A percentile compares a stretch with the other conserved stretches of the same genome.
These are phyloP conservation scores for Ceuthmochares aereus DNA, from an alignment of 2,113 vertebrate genomes.

Conservation along the genomic window DNA sequence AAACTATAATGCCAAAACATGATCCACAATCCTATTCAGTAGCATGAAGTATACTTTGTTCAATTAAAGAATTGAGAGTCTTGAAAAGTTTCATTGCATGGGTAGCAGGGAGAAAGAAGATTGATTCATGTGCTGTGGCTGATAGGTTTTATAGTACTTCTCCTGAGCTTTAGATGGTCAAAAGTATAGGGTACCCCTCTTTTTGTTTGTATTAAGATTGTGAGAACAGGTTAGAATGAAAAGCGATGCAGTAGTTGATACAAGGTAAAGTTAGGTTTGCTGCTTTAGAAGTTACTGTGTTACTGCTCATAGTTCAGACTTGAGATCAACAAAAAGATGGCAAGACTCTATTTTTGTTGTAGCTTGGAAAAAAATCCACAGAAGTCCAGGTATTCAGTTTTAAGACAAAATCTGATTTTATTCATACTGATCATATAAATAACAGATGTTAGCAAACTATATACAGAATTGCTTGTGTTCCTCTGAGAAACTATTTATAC, in stretches of 20 bases:
- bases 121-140: accelerated
- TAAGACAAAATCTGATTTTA: conserved; percentile 24
- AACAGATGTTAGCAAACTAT: conserved; percentile 16
- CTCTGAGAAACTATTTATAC: neutral
- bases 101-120: neutral
- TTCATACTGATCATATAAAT: conserved; percentile 28
- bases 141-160: neutral
- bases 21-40: neutral
- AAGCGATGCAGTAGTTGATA: neutral
- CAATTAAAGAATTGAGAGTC: no score
- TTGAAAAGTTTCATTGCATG: neutral
- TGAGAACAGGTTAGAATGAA: neutral
- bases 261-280: neutral
- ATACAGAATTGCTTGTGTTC: neutral
- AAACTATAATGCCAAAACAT: neutral
- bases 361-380: neutral
- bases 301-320: neutral
- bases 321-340: neutral
- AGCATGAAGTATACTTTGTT: accelerated
- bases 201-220: neutral
- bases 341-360: neutral
- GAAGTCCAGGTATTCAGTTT: neutral
- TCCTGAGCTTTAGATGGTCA: neutral
- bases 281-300: neutral
- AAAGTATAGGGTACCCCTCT: accelerated